Evolutionary conservation across 1,140 invertebrate species (phyloP).

Genomic region (Leguminivora glycinivorella): DNA sequence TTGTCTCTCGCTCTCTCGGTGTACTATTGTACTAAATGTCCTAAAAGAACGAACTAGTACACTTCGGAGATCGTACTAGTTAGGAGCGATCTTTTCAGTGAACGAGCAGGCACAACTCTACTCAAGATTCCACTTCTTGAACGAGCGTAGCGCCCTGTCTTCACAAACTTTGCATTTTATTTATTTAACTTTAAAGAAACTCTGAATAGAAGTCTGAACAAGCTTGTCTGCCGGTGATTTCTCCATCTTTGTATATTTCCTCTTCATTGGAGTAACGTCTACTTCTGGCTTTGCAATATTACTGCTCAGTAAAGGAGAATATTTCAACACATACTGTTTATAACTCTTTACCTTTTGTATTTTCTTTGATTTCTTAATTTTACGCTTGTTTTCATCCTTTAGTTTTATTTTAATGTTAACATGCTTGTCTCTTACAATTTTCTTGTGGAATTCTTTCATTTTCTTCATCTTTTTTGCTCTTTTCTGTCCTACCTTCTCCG

Average conservation of each 20-base stretch:
- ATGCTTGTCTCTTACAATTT: not conserved
- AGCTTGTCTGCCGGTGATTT: constrained; percentile 47
- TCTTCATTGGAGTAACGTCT: constrained; percentile 43
- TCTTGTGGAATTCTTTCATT: not conserved
- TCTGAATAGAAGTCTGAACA: constrained; percentile 57
- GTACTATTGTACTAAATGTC: too few relatives aligned
- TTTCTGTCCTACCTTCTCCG: not conserved
- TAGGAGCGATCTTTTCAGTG: too few relatives aligned
- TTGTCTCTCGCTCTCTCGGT: too few relatives aligned
- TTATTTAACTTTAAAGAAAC: constrained; percentile 51
- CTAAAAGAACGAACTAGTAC: too few relatives aligned
- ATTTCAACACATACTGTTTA: constrained; percentile 56
- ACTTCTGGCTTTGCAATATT: constrained; percentile 37
- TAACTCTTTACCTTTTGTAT: constrained; percentile 40
- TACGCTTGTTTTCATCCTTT: constrained; percentile 43
- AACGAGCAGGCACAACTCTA: too few relatives aligned
- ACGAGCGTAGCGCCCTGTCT: too few relatives aligned
- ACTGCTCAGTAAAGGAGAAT: constrained; percentile 31
- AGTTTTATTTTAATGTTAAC: constrained; percentile 35
- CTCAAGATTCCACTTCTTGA: too few relatives aligned
- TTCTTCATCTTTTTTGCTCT: not conserved
- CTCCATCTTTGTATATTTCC: constrained; percentile 43
- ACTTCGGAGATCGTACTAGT: too few relatives aligned
- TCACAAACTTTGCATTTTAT: constrained; percentile 29
- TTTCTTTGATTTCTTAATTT: constrained; percentile 28